A percentile compares a stretch with the other conserved stretches of the same genome.
Conservation (phyloP, 2,888 invertebrate genomes). For the Anagyrus pseudococci region DNA sequence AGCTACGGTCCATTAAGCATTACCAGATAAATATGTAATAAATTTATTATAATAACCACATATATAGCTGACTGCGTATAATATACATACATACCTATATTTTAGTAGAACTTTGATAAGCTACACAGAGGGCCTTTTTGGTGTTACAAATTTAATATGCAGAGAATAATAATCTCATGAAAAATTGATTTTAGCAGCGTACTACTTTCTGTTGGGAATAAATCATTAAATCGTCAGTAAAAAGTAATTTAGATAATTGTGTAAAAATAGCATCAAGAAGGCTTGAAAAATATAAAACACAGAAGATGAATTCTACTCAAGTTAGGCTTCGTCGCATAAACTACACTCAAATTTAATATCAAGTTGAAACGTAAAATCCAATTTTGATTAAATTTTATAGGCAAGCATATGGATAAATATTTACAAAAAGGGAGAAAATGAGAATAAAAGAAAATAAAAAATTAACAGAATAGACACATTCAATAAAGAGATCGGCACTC, state of each 20-base stretch:
- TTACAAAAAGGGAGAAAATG: constrained; percentile 30
- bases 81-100: constrained; percentile 50
- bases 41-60: constrained; percentile 55
- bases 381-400: constrained; percentile 43
- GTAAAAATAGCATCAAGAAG: constrained; percentile 39
- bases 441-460: constrained; percentile 27
- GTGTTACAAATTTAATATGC: constrained; percentile 16
- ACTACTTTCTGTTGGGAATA: too few species aligned
- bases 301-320: constrained; percentile 46
- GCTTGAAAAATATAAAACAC: constrained; percentile 39
- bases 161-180: too few species aligned
- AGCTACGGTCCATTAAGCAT: constrained; percentile 51
- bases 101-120: constrained; percentile 59
- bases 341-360: too few species aligned
- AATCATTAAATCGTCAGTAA: too few species aligned
- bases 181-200: too few species aligned
- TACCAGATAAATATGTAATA: constrained; percentile 52
- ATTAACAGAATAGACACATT: constrained; percentile 14
- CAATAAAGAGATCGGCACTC: constrained; percentile 20
- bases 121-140: constrained; percentile 41
- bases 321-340: constrained; percentile 49
- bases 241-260: constrained; percentile 2
- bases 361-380: too few species aligned
- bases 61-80: constrained; percentile 56
- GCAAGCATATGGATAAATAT: constrained; percentile 45